These are phyloP conservation scores for Takifugu bimaculatus DNA, from an alignment of 2,113 vertebrate genomes.

Conservation along the genomic window DNA sequence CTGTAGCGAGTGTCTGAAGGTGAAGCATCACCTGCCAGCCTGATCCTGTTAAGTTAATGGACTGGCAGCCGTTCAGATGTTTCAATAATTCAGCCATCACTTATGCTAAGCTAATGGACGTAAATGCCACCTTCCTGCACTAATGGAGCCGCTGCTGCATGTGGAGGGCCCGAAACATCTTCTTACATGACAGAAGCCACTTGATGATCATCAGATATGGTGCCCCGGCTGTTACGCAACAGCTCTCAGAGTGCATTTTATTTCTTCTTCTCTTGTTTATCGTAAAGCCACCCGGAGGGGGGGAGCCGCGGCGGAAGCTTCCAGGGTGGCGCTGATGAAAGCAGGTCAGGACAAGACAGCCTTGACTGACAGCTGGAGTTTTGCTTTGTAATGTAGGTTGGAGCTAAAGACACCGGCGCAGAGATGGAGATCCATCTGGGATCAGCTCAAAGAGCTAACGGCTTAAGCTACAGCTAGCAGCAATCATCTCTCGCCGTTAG, in stretches of 20 bases:
- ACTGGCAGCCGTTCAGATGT: too few species aligned
- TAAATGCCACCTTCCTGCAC: constrained; percentile 44
- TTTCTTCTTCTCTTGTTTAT: constrained; percentile 12
- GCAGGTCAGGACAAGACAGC: constrained; percentile 23
- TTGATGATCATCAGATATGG: constrained; percentile 24
- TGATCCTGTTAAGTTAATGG: too few species aligned
- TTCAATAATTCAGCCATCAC: constrained; percentile 11
- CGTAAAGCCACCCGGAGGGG: neutral
- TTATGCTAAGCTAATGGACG: constrained; percentile 44
- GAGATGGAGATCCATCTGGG: neutral
- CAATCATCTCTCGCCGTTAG: too few species aligned
- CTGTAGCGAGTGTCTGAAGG: too few species aligned
- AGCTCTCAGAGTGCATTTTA: constrained; percentile 9
- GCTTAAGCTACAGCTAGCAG: too few species aligned
- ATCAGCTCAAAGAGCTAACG: too few species aligned
- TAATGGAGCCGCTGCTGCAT: constrained; percentile 39
- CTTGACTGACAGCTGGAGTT: too few species aligned
- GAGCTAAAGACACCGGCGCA: too few species aligned
- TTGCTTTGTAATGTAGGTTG: too few species aligned
- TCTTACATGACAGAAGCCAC: constrained; percentile 23
- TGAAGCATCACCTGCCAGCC: too few species aligned
- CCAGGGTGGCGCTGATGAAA: constrained; percentile 9
- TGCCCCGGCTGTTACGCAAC: neutral
- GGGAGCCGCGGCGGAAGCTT: neutral
- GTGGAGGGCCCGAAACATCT: constrained; percentile 19